Evolutionary conservation across 1,140 invertebrate species (phyloP), one percentile per base, ranked within the genome.

Genomic region (Nomia melanderi): DNA sequence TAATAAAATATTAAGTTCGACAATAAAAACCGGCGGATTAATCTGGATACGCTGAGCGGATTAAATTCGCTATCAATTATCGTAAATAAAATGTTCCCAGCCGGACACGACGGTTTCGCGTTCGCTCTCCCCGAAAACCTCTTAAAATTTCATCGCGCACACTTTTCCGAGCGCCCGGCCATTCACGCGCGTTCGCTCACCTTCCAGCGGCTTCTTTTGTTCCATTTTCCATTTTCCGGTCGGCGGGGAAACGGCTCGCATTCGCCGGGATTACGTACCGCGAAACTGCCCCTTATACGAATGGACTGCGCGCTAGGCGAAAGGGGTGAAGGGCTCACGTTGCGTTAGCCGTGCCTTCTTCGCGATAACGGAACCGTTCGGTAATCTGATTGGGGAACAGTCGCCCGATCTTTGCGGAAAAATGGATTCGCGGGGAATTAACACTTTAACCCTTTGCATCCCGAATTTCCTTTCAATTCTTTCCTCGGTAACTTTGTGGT

Each of bases 251-350:
- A 31, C 7, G 25, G 6, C n/a, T 1, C 23, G 59, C 33, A 53
- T 53, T 73, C 59, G 53, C 33, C 9, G 47, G 47, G 41, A 73
- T 73, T 73, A 73, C 71, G 60, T 44, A 36, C 59, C 50, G 64
- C 53, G 63, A 53, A 47, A 65, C 39, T 79, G 31, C 50, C 75
- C n/a, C 50, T 44, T 57, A 47, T 33, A 36, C 47, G 17, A 54
- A 20, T 7, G 5, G 17, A 54, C 23, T 7, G 5, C 29, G 41
- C 12, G n/a, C n/a, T n/a, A n/a, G n/a, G n/a, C 14, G 1, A 12
- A 7, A 5, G 20, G 23, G 17, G 25, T 9, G 8, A 29, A 29
- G 53, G 14, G 44, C 31, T 54, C 60, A 12, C 25, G 47, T 47
- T 8, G 53, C 44, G 29, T 54, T 59, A 27, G 39, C 11, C 29